Evolutionary conservation across 1,140 invertebrate genomes (phyloP).

Genomic region (Cylas formicarius): DNA sequence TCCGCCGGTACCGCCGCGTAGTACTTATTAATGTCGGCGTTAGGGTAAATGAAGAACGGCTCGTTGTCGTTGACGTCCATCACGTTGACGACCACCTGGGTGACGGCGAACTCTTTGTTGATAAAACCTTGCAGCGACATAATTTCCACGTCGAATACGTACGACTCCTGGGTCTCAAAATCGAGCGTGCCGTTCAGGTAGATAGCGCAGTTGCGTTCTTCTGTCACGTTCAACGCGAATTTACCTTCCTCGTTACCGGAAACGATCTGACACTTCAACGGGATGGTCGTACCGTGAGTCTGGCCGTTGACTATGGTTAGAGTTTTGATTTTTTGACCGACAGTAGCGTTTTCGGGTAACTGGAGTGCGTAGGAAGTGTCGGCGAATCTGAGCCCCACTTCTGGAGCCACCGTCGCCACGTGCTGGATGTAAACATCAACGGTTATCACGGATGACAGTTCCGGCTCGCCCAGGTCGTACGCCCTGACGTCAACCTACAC

Average conservation of each 20-base stretch:
- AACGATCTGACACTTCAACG: constrained; percentile 66
- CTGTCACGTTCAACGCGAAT: constrained; percentile 65
- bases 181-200: constrained; percentile 63
- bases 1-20: constrained; percentile 65
- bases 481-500: constrained; percentile 71
- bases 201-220: constrained; percentile 72
- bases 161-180: constrained; percentile 64
- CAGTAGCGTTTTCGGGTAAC: constrained; percentile 65
- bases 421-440: constrained; percentile 78
- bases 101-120: constrained; percentile 63
- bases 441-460: constrained; percentile 69
- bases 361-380: constrained; percentile 76
- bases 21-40: constrained; percentile 49
- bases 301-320: constrained; percentile 67
- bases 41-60: constrained; percentile 69
- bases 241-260: constrained; percentile 62
- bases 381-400: constrained; percentile 71
- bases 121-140: constrained; percentile 68
- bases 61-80: constrained; percentile 82
- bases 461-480: constrained; percentile 80
- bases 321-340: constrained; percentile 61
- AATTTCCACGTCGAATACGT: constrained; percentile 67
- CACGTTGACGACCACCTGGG: constrained; percentile 73
- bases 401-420: constrained; percentile 55
- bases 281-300: constrained; percentile 56